phyloP scores from a whole-genome alignment of 2,888 invertebrate species.

The Conistra vaccinii region DNA sequence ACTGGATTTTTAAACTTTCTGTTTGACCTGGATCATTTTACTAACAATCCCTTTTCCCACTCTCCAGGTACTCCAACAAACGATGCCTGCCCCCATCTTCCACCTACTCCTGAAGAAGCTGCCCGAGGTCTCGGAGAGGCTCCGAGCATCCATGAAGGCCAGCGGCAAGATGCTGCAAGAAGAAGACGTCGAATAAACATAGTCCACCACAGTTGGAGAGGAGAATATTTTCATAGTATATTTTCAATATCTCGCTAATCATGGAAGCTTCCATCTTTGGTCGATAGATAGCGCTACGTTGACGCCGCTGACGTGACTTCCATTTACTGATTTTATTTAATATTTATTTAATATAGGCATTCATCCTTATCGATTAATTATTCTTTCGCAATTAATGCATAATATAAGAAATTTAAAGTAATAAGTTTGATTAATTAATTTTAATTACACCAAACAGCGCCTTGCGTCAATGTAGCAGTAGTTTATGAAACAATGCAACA shows the following conservation, averaged over 20 bases:
- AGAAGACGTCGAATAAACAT: constrained; percentile 86
- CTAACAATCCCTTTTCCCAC: not conserved
- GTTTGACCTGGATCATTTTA: not conserved
- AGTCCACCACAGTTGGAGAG: constrained; percentile 51
- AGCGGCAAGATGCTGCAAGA: constrained; percentile 82
- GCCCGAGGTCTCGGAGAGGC: constrained; percentile 91
- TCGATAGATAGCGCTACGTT: constrained; percentile 51
- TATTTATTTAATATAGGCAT: constrained; percentile 51
- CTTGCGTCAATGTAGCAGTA: constrained; percentile 57
- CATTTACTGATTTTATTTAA: constrained; percentile 51
- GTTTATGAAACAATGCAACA: constrained; percentile 31
- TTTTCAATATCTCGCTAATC: constrained; percentile 61
- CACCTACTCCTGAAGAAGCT: constrained; percentile 96
- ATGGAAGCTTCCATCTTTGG: constrained; percentile 61
- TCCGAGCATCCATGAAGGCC: constrained; percentile 84
- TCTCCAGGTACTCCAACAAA: constrained; percentile 96
- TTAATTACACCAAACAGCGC: constrained; percentile 40
- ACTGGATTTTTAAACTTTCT: not conserved
- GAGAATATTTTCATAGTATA: constrained; percentile 60
- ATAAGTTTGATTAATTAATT: constrained; percentile 51
- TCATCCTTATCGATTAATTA: constrained; percentile 47
- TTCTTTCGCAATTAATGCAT: constrained; percentile 51
- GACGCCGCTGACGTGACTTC: constrained; percentile 45
- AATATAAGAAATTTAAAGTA: constrained; percentile 61
- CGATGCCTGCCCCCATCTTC: constrained; percentile 98